phyloP scores from a whole-genome alignment of 2,113 vertebrate genomes.

The Myotis brandtii region DNA sequence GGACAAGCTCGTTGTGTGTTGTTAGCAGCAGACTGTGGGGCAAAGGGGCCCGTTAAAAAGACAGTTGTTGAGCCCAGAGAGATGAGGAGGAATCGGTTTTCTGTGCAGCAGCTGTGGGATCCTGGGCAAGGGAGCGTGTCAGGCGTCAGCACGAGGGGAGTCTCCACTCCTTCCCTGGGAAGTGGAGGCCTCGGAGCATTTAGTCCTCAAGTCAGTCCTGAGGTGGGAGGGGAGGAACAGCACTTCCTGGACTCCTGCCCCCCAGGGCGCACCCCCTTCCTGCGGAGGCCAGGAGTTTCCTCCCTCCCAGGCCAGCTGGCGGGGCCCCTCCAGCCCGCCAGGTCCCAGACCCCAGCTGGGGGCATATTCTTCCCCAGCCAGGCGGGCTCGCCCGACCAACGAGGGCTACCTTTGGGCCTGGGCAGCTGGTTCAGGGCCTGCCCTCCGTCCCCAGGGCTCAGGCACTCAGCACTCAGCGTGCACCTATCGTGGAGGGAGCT shows the following conservation, averaged over 20 bases:
- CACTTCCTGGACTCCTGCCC: not conserved
- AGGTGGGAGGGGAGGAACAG: not conserved
- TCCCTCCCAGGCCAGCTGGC: not conserved
- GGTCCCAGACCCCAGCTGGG: not conserved
- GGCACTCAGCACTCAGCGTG: not conserved
- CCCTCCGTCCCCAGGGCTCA: not conserved
- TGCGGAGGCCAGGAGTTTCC: not conserved
- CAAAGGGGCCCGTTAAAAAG: not conserved
- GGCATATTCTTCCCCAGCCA: not conserved
- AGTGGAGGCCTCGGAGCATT: not conserved
- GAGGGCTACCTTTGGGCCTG: not conserved
- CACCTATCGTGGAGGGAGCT: not conserved
- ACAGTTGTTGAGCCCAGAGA: not conserved
- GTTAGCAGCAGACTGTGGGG: not conserved
- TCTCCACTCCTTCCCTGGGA: not conserved
- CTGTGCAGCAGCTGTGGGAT: not conserved
- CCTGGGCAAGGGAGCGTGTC: not conserved
- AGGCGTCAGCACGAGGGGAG: not conserved
- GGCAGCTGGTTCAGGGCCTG: not conserved
- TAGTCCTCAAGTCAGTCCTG: not conserved
- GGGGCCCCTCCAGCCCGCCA: not conserved
- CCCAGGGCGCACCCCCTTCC: not conserved
- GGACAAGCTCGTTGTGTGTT: slow-evolving; percentile 58
- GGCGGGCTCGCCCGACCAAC: not conserved
- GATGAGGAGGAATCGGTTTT: not conserved